Evolutionary conservation across 2,797 vertebrate species (phyloP).

Genomic region (Serranus cabrilla): DNA sequence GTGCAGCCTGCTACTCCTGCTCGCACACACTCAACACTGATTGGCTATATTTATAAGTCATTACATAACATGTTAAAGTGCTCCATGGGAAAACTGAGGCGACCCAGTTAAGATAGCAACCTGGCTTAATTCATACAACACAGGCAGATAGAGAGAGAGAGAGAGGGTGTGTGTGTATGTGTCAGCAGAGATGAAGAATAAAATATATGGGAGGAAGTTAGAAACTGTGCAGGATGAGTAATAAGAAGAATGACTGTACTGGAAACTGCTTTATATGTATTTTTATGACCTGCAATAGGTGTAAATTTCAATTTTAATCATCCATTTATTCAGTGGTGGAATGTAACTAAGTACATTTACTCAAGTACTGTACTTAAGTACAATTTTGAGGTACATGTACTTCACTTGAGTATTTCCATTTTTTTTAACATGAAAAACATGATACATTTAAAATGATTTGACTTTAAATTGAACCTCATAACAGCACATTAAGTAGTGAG

Average conservation of each 20-base stretch:
- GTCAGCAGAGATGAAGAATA: neutral
- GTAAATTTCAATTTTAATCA: too few species aligned
- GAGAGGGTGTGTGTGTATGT: neutral
- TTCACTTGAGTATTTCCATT: too few species aligned
- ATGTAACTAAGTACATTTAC: too few species aligned
- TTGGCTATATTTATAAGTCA: conserved; percentile 76
- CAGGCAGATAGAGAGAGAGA: neutral
- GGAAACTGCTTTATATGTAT: neutral
- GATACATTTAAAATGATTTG: too few species aligned
- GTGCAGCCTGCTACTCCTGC: conserved; percentile 43
- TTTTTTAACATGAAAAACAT: too few species aligned
- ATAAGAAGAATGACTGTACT: neutral
- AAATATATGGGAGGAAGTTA: neutral
- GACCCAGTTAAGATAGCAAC: conserved; percentile 72
- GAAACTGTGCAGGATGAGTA: neutral
- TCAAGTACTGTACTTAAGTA: too few species aligned
- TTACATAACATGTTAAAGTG: conserved; percentile 76
- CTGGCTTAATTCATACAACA: conserved; percentile 64
- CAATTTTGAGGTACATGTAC: too few species aligned
- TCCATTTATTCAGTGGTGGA: too few species aligned
- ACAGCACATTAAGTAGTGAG: too few species aligned
- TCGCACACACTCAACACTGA: conserved; percentile 56
- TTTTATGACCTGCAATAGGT: too few species aligned
- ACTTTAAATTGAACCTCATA: too few species aligned
- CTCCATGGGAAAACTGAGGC: conserved; percentile 74